Evolutionary conservation across 2,888 invertebrate genomes (phyloP), one percentile per base, ranked within the genome.

Genomic region (Incurvaria masculella): DNA sequence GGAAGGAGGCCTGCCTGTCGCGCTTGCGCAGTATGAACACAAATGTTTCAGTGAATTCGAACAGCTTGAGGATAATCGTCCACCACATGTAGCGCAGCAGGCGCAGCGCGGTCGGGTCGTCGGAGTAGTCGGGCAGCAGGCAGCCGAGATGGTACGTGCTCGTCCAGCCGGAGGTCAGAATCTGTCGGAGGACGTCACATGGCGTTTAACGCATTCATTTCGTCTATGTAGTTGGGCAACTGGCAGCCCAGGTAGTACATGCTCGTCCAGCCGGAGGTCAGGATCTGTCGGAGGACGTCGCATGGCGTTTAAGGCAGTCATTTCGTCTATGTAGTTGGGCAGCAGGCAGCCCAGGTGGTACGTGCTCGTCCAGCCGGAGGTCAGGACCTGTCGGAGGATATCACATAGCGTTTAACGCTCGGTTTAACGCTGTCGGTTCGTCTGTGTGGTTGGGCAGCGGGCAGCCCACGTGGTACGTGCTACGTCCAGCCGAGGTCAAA

Each of bases 21-120:
- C 86, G 89, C 65, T 88, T 88, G 51, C 90, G 78, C 55, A 90
- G 61, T 14, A 88, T 68, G 60, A 90, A 90, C 63, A 89, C 84
- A 4, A 83, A 61, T 0, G 90, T 90, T 64, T 90, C 90, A 0
- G 80, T 56, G 2, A 90, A 66, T 62, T 90, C 90, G 19, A 80
- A 54, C 4, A 85, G 57, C 67, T 89, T 90, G 1, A 89, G 60
- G 44, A 85, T 66, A 42, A 84, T 64, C 1, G 83, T 74, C 76
- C 84, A 86, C 80, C 86, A 86, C 2, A 83, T 63, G 59, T 82
- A 76, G 14, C 62, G 53, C 0, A 81, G 69, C 74, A 82, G 76
- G 56, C 84, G 72, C 50, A 88, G 48, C 1, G 87, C 80, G 57
- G 82, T 80, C 2, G 85, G 82, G 53, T 83, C 80, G 58, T 78